Conservation (phyloP, 2,113 vertebrate genomes). For the Crotalus tigris region DNA sequence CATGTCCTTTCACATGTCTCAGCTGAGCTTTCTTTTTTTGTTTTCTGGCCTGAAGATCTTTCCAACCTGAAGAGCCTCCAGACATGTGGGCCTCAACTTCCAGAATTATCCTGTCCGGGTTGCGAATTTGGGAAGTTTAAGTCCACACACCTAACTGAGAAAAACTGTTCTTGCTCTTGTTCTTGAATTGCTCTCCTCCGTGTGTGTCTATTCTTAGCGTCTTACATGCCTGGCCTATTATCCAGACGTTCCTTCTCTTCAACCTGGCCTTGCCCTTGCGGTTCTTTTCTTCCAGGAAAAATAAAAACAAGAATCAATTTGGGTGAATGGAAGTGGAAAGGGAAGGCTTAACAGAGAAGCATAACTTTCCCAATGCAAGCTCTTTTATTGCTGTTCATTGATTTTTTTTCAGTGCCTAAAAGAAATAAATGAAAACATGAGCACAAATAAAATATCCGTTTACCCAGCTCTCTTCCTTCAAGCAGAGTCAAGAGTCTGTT, state of each 20-base stretch:
- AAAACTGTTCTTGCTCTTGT: background rate
- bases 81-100: background rate
- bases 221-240: background rate
- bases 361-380: background rate
- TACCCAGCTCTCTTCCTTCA: background rate
- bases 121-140: background rate
- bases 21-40: background rate
- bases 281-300: too few relatives aligned
- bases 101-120: background rate
- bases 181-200: background rate
- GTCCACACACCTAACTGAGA: background rate
- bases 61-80: background rate
- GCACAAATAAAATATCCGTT: background rate
- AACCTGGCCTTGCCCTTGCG: background rate
- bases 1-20: background rate
- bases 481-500: background rate
- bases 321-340: accelerated
- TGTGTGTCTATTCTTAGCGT: background rate
- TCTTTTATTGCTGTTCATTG: conserved; percentile 41
- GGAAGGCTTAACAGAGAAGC: too few relatives aligned
- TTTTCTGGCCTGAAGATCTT: background rate
- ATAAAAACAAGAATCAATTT: background rate
- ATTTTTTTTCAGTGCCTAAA: conserved; percentile 46
- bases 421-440: background rate
- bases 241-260: background rate